A percentile compares a stretch with the other conserved stretches of the same genome.
These are phyloP conservation scores for Sylvilagus floridanus DNA, from an alignment of 2,797 vertebrate genomes.

Conservation along the genomic window DNA sequence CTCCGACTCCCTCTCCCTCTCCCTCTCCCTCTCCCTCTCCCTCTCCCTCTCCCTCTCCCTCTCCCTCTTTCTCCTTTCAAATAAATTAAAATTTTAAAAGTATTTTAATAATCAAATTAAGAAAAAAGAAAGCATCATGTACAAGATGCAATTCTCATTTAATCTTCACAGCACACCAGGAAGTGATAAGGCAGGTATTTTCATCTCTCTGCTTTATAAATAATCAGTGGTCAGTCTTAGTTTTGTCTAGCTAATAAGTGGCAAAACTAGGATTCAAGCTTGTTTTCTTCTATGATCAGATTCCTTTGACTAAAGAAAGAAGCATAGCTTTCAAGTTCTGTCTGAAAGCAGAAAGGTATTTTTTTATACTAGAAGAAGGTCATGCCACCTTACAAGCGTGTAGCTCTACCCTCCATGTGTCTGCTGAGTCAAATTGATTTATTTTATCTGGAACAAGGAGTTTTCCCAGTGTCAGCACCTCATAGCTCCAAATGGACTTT, in stretches of 20 bases:
- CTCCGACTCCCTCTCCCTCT: too few species aligned
- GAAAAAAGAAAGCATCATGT: not conserved
- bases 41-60: too few species aligned
- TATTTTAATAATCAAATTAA: too few species aligned
- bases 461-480: conserved; percentile 69
- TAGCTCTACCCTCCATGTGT: not conserved
- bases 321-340: not conserved
- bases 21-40: too few species aligned
- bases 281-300: not conserved
- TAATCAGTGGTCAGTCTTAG: not conserved
- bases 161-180: not conserved
- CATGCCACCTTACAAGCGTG: not conserved
- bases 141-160: not conserved
- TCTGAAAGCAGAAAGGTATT: not conserved
- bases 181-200: not conserved
- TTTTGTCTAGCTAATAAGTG: not conserved
- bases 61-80: too few species aligned
- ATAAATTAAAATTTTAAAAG: too few species aligned
- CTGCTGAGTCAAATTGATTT: conserved; percentile 55
- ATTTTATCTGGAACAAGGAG: conserved; percentile 63
- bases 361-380: conserved; percentile 21
- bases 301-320: conserved; percentile 13
- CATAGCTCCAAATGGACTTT: conserved; percentile 33
- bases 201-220: not conserved
- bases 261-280: not conserved